Evolutionary conservation across 2,888 invertebrate species (phyloP).

Genomic region (Leptopterna dolabrata): DNA sequence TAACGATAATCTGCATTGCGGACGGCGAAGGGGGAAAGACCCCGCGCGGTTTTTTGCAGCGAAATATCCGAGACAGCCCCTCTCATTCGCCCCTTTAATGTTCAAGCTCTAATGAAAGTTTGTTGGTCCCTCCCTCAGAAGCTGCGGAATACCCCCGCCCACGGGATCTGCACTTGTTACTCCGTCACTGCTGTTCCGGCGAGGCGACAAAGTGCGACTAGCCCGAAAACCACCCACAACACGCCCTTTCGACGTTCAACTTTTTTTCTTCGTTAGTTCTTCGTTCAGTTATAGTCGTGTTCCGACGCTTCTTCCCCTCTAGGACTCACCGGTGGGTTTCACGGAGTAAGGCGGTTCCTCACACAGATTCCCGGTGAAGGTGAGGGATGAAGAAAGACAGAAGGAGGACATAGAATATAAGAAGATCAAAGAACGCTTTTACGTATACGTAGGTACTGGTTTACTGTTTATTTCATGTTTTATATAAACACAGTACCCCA

Average conservation of each 20-base stretch:
- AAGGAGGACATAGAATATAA: too few relatives aligned
- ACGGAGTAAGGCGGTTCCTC: too few relatives aligned
- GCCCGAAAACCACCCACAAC: background rate
- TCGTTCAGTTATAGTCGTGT: background rate
- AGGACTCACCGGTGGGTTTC: background rate
- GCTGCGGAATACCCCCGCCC: too few relatives aligned
- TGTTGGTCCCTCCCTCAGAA: background rate
- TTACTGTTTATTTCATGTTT: too few relatives aligned
- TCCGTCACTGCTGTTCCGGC: background rate
- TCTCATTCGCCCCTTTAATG: background rate
- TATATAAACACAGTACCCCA: too few relatives aligned
- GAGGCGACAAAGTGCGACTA: background rate
- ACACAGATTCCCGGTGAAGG: too few relatives aligned
- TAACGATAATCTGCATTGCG: conserved; percentile 7
- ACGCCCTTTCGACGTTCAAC: background rate
- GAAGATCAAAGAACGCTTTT: too few relatives aligned
- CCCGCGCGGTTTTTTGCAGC: background rate
- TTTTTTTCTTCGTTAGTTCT: background rate
- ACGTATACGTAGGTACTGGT: too few relatives aligned
- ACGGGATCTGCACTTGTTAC: background rate
- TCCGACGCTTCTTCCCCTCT: background rate
- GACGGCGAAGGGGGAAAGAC: background rate
- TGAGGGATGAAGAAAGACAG: too few relatives aligned
- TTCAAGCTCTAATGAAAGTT: background rate
- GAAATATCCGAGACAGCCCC: background rate